Evolutionary conservation across 2,888 invertebrate species (phyloP).

Genomic region (Danaus chrysippus): DNA sequence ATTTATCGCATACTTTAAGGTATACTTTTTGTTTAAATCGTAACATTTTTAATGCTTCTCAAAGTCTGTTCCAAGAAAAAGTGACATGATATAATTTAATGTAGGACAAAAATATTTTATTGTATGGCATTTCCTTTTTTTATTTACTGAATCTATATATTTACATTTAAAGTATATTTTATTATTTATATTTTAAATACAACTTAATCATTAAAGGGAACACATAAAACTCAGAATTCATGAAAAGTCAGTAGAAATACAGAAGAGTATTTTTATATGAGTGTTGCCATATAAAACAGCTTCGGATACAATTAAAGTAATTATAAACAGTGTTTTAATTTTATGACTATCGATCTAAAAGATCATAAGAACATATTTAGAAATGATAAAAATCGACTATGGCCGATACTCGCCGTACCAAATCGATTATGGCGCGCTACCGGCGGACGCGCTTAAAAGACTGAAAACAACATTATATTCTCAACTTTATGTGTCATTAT

Average conservation of each 20-base stretch:
- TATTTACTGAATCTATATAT: too few species aligned
- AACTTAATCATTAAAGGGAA: too few species aligned
- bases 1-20: background rate
- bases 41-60: too few species aligned
- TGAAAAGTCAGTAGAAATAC: too few species aligned
- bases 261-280: background rate
- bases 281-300: background rate
- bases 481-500: constrained; percentile 4
- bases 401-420: constrained; percentile 39
- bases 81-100: too few species aligned
- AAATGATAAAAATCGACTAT: constrained; percentile 26
- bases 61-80: too few species aligned
- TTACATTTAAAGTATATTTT: too few species aligned
- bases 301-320: constrained; percentile 5
- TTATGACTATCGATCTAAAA: constrained; percentile 13
- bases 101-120: too few species aligned
- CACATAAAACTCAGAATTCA: too few species aligned
- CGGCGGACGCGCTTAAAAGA: constrained; percentile 35
- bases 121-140: too few species aligned
- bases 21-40: too few species aligned
- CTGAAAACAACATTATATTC: constrained; percentile 2
- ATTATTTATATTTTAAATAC: too few species aligned
- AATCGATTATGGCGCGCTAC: constrained; percentile 64
- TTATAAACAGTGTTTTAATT: constrained; percentile 10
- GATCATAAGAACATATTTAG: constrained; percentile 21